phyloP scores from a whole-genome alignment of 2,797 vertebrate genomes.

The Nyctalus aviator region DNA sequence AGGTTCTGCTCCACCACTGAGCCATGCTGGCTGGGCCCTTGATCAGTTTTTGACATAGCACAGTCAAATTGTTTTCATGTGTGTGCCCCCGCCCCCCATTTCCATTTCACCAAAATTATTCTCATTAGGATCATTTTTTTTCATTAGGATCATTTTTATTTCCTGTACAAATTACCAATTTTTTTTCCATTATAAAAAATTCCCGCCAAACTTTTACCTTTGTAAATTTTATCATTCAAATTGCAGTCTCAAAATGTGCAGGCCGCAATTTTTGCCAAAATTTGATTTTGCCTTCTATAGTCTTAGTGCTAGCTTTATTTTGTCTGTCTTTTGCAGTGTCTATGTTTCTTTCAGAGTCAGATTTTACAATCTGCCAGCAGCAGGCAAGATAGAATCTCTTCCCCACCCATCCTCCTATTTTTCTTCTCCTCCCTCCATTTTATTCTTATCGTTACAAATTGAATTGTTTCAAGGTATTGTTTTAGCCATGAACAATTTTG shows the following conservation, averaged over 20 bases:
- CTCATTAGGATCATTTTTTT: not conserved
- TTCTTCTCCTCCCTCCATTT: not conserved
- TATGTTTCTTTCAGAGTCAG: not conserved
- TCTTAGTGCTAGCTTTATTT: constrained; percentile 8
- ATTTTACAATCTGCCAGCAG: not conserved
- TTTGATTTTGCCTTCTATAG: not conserved
- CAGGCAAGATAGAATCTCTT: not conserved
- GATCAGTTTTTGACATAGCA: not conserved
- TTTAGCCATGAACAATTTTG: not conserved
- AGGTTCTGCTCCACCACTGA: no score
- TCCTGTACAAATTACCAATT: not conserved
- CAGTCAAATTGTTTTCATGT: not conserved
- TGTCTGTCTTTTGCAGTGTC: not conserved
- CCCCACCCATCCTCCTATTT: not conserved
- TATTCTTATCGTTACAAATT: not conserved
- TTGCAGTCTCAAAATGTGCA: not conserved
- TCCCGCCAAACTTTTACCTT: not conserved
- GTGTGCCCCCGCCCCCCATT: no score
- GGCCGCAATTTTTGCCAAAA: not conserved
- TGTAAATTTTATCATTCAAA: not conserved
- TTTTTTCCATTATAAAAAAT: not conserved
- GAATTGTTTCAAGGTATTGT: not conserved
- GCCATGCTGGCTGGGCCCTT: no score
- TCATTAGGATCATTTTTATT: not conserved
- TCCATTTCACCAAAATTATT: not conserved